Conservation (phyloP, 1,140 invertebrate genomes). For the Sarcophaga peregrina region DNA sequence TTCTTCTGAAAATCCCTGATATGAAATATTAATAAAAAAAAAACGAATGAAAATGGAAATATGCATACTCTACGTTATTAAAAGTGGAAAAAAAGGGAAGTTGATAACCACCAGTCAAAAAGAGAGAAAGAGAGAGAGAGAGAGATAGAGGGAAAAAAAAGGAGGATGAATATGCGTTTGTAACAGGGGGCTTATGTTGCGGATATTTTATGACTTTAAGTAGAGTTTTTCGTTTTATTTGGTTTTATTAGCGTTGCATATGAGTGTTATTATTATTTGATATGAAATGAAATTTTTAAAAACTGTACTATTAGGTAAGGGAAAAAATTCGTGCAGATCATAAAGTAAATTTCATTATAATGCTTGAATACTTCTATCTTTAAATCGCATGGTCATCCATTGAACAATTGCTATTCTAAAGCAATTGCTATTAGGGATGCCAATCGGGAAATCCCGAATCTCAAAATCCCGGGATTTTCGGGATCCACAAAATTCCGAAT, state of each 20-base stretch:
- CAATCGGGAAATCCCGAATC: too few relatives aligned
- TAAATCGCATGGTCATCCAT: too few relatives aligned
- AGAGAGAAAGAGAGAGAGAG: background rate
- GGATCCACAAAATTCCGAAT: too few relatives aligned
- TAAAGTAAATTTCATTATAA: too few relatives aligned
- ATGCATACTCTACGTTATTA: too few relatives aligned
- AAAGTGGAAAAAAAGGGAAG: background rate
- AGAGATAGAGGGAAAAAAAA: too few relatives aligned
- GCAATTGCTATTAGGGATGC: too few relatives aligned
- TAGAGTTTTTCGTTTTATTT: background rate
- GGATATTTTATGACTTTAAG: background rate
- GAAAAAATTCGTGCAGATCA: background rate
- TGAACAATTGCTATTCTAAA: too few relatives aligned
- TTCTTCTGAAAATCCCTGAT: background rate
- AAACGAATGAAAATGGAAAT: background rate
- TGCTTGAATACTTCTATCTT: too few relatives aligned
- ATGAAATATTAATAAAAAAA: slow-evolving; percentile 20
- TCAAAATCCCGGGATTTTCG: too few relatives aligned
- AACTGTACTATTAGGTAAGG: background rate
- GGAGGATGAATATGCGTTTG: too few relatives aligned
- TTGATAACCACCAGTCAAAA: background rate
- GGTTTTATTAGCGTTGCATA: background rate
- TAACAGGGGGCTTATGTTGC: background rate
- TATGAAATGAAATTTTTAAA: background rate
- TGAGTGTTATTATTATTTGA: background rate